phyloP scores from a whole-genome alignment of 2,113 vertebrate genomes.

The Stictonetta naevosa region DNA sequence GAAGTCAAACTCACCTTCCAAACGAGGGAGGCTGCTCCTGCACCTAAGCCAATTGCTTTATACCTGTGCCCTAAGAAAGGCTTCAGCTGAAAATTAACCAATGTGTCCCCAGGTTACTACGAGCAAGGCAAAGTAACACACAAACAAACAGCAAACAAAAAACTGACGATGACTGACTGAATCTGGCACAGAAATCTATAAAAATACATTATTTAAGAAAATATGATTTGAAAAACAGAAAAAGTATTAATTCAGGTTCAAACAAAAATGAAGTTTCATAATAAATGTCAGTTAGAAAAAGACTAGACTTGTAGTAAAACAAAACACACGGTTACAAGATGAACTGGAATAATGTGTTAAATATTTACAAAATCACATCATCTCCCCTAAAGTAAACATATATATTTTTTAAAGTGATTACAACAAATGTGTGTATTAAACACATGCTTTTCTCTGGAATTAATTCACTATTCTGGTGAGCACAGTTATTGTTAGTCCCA shows the following conservation, averaged over 20 bases:
- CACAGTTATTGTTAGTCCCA: background rate
- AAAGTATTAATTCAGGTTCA: background rate
- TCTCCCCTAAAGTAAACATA: background rate
- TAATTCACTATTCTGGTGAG: background rate
- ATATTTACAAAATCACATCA: background rate
- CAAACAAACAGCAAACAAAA: too few relatives aligned
- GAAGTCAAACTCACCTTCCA: background rate
- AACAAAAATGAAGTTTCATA: background rate
- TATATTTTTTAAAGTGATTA: background rate
- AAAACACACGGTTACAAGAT: background rate
- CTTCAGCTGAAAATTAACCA: background rate
- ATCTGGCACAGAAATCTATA: background rate
- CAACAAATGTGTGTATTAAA: background rate
- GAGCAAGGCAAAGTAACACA: background rate
- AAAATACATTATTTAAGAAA: background rate
- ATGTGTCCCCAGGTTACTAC: background rate
- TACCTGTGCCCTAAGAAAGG: background rate
- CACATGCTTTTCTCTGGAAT: background rate
- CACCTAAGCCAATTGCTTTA: background rate
- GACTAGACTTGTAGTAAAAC: background rate
- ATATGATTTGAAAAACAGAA: background rate
- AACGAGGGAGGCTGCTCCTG: rapidly evolving
- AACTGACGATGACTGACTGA: background rate
- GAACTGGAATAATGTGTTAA: background rate
- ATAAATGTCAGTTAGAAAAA: background rate